phyloP scores from a whole-genome alignment of 2,797 vertebrate genomes.

The Apodemus agrarius region DNA sequence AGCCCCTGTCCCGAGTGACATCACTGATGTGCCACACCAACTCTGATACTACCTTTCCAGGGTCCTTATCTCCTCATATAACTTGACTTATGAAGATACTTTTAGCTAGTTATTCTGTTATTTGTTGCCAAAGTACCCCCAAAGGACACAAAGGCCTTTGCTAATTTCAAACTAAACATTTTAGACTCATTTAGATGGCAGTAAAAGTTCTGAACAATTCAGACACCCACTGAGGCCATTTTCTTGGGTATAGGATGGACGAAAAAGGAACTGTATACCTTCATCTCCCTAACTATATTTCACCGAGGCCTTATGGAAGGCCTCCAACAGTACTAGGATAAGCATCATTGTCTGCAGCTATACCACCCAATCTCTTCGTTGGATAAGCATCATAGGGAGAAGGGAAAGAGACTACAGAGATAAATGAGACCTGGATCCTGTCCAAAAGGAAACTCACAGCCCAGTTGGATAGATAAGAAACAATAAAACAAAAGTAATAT shows the following conservation, averaged over 20 bases:
- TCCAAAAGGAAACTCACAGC: slow-evolving; percentile 69
- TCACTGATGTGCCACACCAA: neutral
- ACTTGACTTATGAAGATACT: neutral
- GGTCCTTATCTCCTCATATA: neutral
- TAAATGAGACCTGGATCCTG: slow-evolving; percentile 68
- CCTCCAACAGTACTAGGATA: neutral
- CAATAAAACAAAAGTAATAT: slow-evolving; percentile 75
- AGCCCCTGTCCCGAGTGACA: neutral
- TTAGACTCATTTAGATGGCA: slow-evolving; percentile 38
- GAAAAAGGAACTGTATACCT: neutral
- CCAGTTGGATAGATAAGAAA: slow-evolving; percentile 72
- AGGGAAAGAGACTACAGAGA: slow-evolving; percentile 48
- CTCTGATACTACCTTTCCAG: slow-evolving; percentile 8
- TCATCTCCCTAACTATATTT: slow-evolving; percentile 34
- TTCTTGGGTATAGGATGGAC: slow-evolving; percentile 24
- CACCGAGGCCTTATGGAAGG: slow-evolving; percentile 20
- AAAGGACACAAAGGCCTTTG: slow-evolving; percentile 12
- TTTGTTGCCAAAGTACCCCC: slow-evolving; percentile 30
- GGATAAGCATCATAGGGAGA: slow-evolving; percentile 37
- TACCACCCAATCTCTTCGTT: neutral
- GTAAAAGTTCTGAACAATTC: slow-evolving; percentile 27
- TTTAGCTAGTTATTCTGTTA: slow-evolving; percentile 62
- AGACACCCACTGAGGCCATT: neutral
- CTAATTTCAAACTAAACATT: slow-evolving; percentile 42
- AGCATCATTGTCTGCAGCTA: neutral